These are phyloP conservation scores for Thecophora atra DNA, from an alignment of 2,888 invertebrate species.

Conservation along the genomic window DNA sequence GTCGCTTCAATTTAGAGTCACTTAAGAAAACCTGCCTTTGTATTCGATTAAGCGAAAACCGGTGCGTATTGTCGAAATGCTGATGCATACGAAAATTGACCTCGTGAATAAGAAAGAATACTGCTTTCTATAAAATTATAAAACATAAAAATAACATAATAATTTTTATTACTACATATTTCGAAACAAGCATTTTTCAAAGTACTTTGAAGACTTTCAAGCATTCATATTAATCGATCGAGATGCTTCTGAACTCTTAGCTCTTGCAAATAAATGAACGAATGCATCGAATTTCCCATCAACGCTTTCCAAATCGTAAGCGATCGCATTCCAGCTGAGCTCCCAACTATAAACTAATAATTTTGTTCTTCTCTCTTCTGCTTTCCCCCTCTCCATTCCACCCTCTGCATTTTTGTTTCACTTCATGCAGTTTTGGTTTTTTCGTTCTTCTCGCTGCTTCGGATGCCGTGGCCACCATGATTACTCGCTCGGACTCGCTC, in stretches of 20 bases:
- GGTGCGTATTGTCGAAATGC: neutral
- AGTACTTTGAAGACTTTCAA: too few relatives aligned
- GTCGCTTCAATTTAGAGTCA: neutral
- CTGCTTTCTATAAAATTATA: neutral
- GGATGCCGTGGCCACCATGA: slow-evolving; percentile 11
- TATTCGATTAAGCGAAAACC: neutral
- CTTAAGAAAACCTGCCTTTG: neutral
- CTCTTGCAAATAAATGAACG: slow-evolving; percentile 19
- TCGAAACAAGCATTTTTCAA: too few relatives aligned
- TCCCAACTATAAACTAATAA: too few relatives aligned
- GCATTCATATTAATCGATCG: too few relatives aligned
- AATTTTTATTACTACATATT: too few relatives aligned
- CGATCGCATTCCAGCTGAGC: slow-evolving; percentile 50
- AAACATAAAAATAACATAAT: neutral
- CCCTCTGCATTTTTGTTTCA: neutral
- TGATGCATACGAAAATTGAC: neutral
- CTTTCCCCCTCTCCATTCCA: slow-evolving; percentile 39
- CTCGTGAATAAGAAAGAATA: neutral
- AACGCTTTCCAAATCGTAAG: slow-evolving; percentile 50
- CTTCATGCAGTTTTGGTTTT: neutral
- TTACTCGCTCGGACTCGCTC: slow-evolving; percentile 9
- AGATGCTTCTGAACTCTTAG: too few relatives aligned
- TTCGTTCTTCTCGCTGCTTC: slow-evolving; percentile 16
- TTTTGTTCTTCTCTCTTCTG: too few relatives aligned
- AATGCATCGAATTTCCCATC: slow-evolving; percentile 51